Evolutionary conservation across 2,888 invertebrate species (phyloP).

Genomic region (Cryptus viduatorius): DNA sequence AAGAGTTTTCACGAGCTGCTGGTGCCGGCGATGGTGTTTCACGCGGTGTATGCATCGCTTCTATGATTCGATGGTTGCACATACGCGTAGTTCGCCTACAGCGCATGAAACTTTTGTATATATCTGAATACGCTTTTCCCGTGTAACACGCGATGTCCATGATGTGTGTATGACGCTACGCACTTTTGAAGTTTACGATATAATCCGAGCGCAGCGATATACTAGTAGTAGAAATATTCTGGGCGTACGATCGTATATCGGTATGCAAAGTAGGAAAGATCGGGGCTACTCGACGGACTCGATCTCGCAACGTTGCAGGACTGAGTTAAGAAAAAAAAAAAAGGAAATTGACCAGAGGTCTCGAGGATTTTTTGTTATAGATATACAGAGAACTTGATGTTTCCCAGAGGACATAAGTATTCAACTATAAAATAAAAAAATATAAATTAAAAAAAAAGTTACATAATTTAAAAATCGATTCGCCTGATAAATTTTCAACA

Average conservation of each 20-base stretch:
- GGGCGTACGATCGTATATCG: not conserved
- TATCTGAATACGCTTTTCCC: constrained; percentile 1
- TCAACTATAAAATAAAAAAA: too few species aligned
- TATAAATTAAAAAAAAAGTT: too few species aligned
- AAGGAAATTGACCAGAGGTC: not conserved
- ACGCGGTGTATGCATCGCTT: constrained; percentile 5
- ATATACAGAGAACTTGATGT: too few species aligned
- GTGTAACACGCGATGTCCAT: not conserved
- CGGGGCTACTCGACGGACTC: not conserved
- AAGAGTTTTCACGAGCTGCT: constrained; percentile 65
- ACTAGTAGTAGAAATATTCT: constrained; percentile 16
- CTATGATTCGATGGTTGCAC: constrained; percentile 10
- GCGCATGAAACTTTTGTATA: constrained; percentile 19
- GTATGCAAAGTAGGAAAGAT: not conserved
- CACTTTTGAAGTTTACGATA: constrained; percentile 36
- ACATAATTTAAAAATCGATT: too few species aligned
- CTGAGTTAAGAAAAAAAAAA: not conserved
- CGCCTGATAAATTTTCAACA: too few species aligned
- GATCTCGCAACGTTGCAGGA: too few species aligned
- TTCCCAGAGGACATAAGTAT: too few species aligned
- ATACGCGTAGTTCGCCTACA: constrained; percentile 18
- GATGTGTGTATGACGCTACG: not conserved
- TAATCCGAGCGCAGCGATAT: constrained; percentile 9
- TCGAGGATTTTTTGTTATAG: too few species aligned
- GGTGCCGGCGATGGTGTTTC: constrained; percentile 36